These are phyloP conservation scores for Leptinotarsa lineolata DNA, from an alignment of 1,140 invertebrate species.

Conservation along the genomic window DNA sequence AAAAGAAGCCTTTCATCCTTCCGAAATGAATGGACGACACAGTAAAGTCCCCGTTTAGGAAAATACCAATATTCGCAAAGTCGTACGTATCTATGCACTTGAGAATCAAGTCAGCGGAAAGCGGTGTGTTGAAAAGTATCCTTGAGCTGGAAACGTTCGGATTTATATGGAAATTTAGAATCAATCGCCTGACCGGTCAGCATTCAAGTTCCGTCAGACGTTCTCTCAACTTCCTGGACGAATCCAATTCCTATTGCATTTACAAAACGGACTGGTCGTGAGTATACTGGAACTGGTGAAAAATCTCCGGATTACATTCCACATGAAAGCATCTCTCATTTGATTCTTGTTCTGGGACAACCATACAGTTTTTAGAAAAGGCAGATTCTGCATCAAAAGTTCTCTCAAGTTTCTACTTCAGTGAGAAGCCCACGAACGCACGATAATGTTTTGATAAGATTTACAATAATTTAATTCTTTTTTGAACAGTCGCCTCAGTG, in stretches of 20 bases:
- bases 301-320: background rate
- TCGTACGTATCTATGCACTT: slow-evolving; percentile 7
- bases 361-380: no score
- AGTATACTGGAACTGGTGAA: background rate
- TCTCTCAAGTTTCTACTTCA: no score
- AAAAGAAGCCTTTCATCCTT: no score
- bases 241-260: slow-evolving; percentile 15
- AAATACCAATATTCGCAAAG: background rate
- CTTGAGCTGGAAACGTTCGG: slow-evolving; percentile 41
- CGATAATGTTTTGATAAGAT: no score
- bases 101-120: background rate
- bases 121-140: slow-evolving; percentile 35
- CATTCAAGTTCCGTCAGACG: slow-evolving; percentile 40
- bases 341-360: background rate
- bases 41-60: no score
- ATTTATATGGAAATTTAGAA: slow-evolving; percentile 53
- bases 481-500: no score
- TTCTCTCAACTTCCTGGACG: slow-evolving; percentile 33
- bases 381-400: no score
- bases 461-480: no score
- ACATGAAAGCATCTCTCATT: background rate
- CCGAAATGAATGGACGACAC: no score
- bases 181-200: slow-evolving; percentile 46
- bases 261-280: slow-evolving; percentile 1
- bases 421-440: no score